Conservation (phyloP, 2,888 invertebrate species). For the Melieria crassipennis region DNA sequence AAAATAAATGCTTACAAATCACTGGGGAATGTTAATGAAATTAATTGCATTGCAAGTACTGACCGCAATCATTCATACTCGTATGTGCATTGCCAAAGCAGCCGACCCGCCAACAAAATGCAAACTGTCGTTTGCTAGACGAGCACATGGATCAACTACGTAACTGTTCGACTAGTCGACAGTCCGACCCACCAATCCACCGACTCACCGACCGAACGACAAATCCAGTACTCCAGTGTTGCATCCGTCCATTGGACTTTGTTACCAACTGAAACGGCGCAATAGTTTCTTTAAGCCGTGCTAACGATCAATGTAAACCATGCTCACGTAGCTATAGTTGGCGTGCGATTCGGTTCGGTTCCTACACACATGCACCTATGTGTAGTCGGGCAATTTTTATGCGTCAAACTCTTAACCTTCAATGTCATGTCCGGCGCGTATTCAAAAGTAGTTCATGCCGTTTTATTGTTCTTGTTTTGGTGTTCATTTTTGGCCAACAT, state of each 20-base stretch:
- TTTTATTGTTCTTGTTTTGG: background rate
- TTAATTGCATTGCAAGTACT: conserved; percentile 44
- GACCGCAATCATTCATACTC: conserved; percentile 57
- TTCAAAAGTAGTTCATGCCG: conserved; percentile 54
- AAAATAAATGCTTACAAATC: background rate
- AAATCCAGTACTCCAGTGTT: too few species aligned
- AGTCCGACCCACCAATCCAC: too few species aligned
- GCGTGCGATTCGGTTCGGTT: background rate
- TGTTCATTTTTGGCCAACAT: conserved; percentile 19
- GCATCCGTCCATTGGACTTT: too few species aligned
- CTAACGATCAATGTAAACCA: too few species aligned
- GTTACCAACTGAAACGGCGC: too few species aligned
- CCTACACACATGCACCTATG: conserved; percentile 5
- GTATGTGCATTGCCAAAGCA: conserved; percentile 44
- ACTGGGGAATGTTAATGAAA: conserved; percentile 38
- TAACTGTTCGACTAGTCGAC: background rate
- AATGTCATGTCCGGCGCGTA: conserved; percentile 42
- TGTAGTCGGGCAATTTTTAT: conserved; percentile 12
- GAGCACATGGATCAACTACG: background rate
- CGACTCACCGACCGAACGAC: too few species aligned
- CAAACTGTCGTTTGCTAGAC: too few species aligned
- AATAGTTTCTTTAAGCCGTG: too few species aligned
- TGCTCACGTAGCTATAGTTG: too few species aligned
- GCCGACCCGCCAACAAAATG: too few species aligned
- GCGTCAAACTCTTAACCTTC: conserved; percentile 53